phyloP scores from a whole-genome alignment of 2,888 invertebrate genomes.

The Idaea dimidiata region DNA sequence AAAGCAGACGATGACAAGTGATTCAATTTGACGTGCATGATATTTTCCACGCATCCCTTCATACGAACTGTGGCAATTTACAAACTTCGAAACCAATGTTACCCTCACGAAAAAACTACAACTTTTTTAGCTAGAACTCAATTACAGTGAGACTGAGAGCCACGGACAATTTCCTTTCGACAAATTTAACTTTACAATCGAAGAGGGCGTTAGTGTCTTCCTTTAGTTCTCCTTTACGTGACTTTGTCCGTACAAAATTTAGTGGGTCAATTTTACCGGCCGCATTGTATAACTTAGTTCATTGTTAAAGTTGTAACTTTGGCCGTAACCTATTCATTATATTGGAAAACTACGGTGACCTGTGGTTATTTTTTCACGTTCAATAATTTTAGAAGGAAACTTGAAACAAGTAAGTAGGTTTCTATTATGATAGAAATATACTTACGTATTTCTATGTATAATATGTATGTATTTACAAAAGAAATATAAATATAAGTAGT shows the following conservation, averaged over 20 bases:
- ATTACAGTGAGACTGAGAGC: background rate
- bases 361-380: background rate
- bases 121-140: background rate
- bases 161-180: background rate
- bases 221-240: background rate
- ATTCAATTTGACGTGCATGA: background rate
- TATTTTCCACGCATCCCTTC: background rate
- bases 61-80: background rate
- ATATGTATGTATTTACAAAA: no score
- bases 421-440: no score
- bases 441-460: no score
- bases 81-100: background rate
- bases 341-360: background rate
- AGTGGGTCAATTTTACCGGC: background rate
- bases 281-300: background rate
- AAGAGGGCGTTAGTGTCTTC: background rate
- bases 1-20: no score
- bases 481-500: no score
- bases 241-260: background rate
- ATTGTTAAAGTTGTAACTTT: background rate
- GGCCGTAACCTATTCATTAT: no score
- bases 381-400: background rate
- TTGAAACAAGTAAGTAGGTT: background rate
- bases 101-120: background rate
- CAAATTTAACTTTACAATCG: background rate